Conservation (phyloP, 2,113 vertebrate genomes). For the Laticauda laticaudata region DNA sequence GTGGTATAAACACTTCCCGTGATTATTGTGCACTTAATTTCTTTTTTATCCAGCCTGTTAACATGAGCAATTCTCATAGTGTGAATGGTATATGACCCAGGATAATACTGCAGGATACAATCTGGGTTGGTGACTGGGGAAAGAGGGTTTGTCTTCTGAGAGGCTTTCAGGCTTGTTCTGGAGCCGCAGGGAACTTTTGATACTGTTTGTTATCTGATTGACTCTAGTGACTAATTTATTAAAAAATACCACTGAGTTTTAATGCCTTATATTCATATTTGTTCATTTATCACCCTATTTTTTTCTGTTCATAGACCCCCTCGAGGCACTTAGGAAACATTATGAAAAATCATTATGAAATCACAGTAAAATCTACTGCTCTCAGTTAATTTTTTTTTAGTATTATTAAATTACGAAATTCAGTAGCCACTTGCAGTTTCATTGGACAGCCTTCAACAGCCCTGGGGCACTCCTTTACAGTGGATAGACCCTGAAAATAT, state of each 20-base stretch:
- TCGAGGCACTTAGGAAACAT: not conserved
- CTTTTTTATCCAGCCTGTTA: not conserved
- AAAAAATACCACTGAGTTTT: not conserved
- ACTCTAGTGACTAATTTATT: not conserved
- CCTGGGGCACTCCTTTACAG: not conserved
- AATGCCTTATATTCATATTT: not conserved
- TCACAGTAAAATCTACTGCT: not conserved
- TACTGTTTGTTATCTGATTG: not conserved
- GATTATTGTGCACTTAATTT: not conserved
- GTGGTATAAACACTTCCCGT: too few species aligned
- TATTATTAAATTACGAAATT: not conserved
- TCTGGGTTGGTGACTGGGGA: not conserved
- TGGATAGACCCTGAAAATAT: not conserved
- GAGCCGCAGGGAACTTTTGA: not conserved
- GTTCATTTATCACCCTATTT: not conserved
- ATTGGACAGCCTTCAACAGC: not conserved
- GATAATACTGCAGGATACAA: not conserved
- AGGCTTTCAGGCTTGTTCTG: not conserved
- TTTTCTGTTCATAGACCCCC: not conserved
- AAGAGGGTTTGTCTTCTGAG: not conserved
- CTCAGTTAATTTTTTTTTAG: not conserved
- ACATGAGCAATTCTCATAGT: not conserved
- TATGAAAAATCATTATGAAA: not conserved
- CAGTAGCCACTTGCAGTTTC: not conserved
- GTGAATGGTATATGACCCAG: not conserved